These are phyloP conservation scores for Dryadula phaetusa DNA, from an alignment of 2,888 invertebrate genomes.

Conservation along the genomic window DNA sequence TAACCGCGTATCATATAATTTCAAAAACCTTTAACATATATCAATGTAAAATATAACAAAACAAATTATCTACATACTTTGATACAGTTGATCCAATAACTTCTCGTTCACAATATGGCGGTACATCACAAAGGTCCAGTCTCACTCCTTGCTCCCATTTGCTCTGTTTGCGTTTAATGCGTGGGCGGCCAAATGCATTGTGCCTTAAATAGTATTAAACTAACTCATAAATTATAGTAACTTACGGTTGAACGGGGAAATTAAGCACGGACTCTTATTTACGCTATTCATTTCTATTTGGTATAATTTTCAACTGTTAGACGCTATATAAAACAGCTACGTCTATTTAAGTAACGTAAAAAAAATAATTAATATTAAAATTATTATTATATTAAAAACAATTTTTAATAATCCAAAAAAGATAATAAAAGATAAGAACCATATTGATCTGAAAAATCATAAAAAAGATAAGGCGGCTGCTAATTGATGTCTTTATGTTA, in stretches of 20 bases:
- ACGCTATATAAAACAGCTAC: too few relatives aligned
- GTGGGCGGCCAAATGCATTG: slow-evolving; percentile 47
- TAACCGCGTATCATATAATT: too few relatives aligned
- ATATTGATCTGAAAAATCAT: too few relatives aligned
- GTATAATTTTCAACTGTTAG: background rate
- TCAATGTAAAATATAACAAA: slow-evolving; percentile 7
- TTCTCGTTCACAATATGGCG: slow-evolving; percentile 37
- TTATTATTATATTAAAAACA: too few relatives aligned
- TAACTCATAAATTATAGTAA: slow-evolving; percentile 45
- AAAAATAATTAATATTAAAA: too few relatives aligned
- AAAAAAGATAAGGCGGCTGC: too few relatives aligned
- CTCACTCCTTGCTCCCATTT: slow-evolving; percentile 34
- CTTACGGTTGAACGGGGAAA: slow-evolving; percentile 28
- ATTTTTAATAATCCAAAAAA: too few relatives aligned
- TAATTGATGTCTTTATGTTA: too few relatives aligned
- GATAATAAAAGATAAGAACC: too few relatives aligned
- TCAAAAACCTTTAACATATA: background rate
- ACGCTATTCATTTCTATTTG: slow-evolving; percentile 19
- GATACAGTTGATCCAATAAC: slow-evolving; percentile 29
- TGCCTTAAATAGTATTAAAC: slow-evolving; percentile 48
- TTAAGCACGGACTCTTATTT: slow-evolving; percentile 30
- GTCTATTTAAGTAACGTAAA: too few relatives aligned
- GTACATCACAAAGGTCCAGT: slow-evolving; percentile 39
- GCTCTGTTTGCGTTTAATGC: slow-evolving; percentile 26
- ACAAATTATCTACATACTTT: slow-evolving; percentile 25